Evolutionary conservation across 64 coral and sea anemone genomes (phyloP).

Genomic region (Hydrozoanthus tunicans): DNA sequence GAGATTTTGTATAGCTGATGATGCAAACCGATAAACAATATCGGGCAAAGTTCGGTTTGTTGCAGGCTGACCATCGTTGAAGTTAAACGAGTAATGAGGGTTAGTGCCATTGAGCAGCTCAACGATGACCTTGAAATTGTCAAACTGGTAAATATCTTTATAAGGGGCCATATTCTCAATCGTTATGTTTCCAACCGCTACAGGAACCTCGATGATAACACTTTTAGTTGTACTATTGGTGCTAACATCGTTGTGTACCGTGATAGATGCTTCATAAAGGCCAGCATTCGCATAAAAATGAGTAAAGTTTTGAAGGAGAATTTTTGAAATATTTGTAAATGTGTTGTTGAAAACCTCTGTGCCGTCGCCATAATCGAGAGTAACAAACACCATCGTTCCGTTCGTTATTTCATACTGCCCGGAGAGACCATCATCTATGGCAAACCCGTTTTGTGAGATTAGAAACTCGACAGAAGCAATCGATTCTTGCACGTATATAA

Average conservation of each 20-base stretch:
- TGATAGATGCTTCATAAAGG: constrained; percentile 11
- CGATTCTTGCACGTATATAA: constrained; percentile 38
- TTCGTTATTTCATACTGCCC: constrained; percentile 40
- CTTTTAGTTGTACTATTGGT: neutral
- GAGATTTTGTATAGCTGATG: constrained; percentile 1
- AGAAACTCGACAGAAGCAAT: constrained; percentile 18
- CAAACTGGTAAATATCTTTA: constrained; percentile 54
- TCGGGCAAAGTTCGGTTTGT: constrained; percentile 47
- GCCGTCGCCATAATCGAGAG: constrained; percentile 57
- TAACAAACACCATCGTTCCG: constrained; percentile 32
- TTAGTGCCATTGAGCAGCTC: constrained; percentile 53
- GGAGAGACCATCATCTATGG: constrained; percentile 6
- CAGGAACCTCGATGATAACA: constrained; percentile 60
- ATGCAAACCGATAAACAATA: constrained; percentile 19
- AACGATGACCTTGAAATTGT: constrained; percentile 32
- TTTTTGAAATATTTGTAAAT: neutral
- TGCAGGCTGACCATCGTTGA: constrained; percentile 38
- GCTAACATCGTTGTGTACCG: constrained; percentile 44
- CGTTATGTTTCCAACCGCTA: constrained; percentile 23
- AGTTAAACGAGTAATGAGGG: constrained; percentile 20
- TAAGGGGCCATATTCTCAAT: constrained; percentile 34
- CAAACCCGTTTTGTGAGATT: neutral
- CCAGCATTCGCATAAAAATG: constrained; percentile 29
- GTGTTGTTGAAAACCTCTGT: neutral
- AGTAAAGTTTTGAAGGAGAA: neutral